These are phyloP conservation scores for Drosophila repleta DNA, from an alignment of 1,140 invertebrate species.

Conservation along the genomic window DNA sequence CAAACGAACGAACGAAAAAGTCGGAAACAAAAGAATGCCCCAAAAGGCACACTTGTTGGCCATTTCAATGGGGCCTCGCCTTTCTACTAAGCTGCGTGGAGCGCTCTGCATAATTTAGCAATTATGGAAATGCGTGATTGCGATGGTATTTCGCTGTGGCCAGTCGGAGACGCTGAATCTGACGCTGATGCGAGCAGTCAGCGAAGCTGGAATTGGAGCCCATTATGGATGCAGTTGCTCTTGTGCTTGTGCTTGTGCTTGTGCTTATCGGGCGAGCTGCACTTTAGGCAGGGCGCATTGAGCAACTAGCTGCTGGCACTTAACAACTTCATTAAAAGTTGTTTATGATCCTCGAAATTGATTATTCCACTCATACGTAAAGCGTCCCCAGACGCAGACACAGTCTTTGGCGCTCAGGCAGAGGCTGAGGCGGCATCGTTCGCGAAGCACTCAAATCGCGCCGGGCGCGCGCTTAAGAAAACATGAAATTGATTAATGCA, in stretches of 20 bases:
- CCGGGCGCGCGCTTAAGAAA: conserved; percentile 80
- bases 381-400: conserved; percentile 44
- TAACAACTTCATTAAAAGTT: conserved; percentile 84
- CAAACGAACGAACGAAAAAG: conserved; percentile 16
- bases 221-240: conserved; percentile 61
- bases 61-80: conserved; percentile 42
- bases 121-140: conserved; percentile 75
- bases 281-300: conserved; percentile 61
- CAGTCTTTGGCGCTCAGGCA: background rate
- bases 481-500: conserved; percentile 84
- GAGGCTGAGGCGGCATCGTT: conserved; percentile 4
- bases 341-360: conserved; percentile 84
- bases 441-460: conserved; percentile 68
- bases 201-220: conserved; percentile 35
- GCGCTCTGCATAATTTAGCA: conserved; percentile 73
- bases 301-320: conserved; percentile 78
- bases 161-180: conserved; percentile 6
- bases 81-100: conserved; percentile 20
- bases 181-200: conserved; percentile 6
- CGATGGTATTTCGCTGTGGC: conserved; percentile 2
- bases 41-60: conserved; percentile 67
- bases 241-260: conserved; percentile 5
- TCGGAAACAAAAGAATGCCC: conserved; percentile 56
- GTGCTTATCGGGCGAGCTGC: conserved; percentile 58
- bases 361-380: conserved; percentile 81